These are phyloP conservation scores for Choristoneura rosaceana DNA, from an alignment of 2,888 invertebrate genomes.

Conservation along the genomic window DNA sequence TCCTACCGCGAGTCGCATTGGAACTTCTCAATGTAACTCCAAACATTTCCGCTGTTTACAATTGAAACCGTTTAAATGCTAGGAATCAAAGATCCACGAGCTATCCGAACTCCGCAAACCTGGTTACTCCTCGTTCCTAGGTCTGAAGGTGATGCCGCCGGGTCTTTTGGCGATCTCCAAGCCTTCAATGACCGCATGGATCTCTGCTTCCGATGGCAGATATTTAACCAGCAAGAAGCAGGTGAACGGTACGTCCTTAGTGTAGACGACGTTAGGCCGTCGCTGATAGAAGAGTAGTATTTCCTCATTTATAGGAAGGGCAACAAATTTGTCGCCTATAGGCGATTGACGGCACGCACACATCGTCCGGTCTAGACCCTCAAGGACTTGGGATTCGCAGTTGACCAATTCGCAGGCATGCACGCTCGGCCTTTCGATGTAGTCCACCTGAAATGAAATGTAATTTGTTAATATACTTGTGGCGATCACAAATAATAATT, in stretches of 20 bases:
- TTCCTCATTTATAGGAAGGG: neutral
- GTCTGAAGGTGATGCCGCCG: neutral
- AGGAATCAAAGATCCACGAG: no score
- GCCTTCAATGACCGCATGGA: neutral
- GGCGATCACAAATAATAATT: no score
- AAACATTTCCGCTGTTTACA: no score
- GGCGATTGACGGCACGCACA: neutral
- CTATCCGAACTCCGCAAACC: neutral
- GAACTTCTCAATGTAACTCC: no score
- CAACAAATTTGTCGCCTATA: conserved; percentile 12
- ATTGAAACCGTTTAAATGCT: no score
- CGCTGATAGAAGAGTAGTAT: neutral
- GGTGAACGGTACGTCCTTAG: neutral
- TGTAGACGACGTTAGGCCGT: neutral
- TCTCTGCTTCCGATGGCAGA: neutral
- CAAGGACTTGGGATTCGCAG: neutral
- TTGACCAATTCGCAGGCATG: neutral
- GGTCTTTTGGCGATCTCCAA: neutral
- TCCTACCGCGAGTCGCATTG: no score
- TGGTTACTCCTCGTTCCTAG: neutral
- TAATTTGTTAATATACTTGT: no score
- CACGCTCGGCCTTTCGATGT: neutral
- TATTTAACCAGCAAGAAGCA: conserved; percentile 1
- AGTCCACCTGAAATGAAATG: neutral
- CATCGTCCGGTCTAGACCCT: neutral